A percentile compares a stretch with the other conserved stretches of the same genome.
phyloP scores from a whole-genome alignment of 1,140 invertebrate genomes.

The Hirudo medicinalis region DNA sequence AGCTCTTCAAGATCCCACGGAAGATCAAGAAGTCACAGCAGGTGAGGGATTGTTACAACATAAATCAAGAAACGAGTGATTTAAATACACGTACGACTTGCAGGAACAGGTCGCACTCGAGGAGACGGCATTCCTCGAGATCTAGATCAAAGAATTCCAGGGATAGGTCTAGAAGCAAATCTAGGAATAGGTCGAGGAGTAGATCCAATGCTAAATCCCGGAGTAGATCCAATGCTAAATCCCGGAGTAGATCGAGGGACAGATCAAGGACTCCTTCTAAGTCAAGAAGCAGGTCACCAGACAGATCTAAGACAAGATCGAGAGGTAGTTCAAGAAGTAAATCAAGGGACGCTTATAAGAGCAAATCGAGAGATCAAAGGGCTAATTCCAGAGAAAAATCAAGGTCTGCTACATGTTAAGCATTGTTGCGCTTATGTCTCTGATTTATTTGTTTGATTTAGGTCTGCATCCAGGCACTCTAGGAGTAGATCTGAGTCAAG shows the following conservation, averaged over 20 bases:
- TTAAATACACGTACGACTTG: not conserved
- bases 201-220: not conserved
- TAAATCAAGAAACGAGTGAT: not conserved
- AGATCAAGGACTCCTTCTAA: not conserved
- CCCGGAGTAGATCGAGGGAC: not conserved
- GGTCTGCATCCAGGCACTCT: too few relatives aligned
- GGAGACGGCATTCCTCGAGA: not conserved
- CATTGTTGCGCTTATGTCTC: too few relatives aligned
- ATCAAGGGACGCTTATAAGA: too few relatives aligned
- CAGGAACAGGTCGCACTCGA: not conserved
- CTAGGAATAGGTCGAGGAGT: not conserved
- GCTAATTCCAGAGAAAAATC: too few relatives aligned
- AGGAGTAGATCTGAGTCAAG: too few relatives aligned
- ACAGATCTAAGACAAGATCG: not conserved
- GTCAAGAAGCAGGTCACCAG: conserved; percentile 7
- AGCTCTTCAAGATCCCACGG: not conserved
- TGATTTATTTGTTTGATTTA: too few relatives aligned
- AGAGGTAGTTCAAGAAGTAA: too few relatives aligned
- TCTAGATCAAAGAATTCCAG: conserved; percentile 5
- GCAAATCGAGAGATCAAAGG: too few relatives aligned
- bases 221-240: not conserved
- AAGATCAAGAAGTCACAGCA: conserved; percentile 9
- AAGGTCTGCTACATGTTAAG: too few relatives aligned
- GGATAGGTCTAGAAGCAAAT: conserved; percentile 2
- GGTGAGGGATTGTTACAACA: not conserved